Percentiles rank a stretch among this genome's conserved stretches.
Conservation (phyloP, 2,113 vertebrate genomes). For the Ancistrus triradiatus region DNA sequence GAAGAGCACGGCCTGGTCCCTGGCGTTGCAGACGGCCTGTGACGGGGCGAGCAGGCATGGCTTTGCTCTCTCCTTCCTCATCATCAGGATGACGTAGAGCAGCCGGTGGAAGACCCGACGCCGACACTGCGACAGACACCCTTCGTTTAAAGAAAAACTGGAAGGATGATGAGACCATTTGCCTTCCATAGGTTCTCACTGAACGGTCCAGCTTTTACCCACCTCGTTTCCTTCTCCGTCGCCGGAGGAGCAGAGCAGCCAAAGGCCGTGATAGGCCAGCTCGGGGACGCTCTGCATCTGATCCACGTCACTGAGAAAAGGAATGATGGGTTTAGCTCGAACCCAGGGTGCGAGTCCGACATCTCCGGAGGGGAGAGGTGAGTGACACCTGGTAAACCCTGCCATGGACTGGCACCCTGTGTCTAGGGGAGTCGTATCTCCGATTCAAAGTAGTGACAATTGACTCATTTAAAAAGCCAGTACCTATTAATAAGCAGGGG, state of each 20-base stretch:
- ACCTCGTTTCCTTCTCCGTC: constrained; percentile 80
- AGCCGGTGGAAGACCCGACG: constrained; percentile 71
- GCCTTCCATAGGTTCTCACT: no score
- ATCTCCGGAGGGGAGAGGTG: no score
- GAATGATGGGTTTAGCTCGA: no score
- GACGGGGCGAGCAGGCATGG: constrained; percentile 52
- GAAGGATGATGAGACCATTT: no score
- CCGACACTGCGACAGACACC: constrained; percentile 55
- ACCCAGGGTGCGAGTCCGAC: no score
- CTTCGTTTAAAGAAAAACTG: no score
- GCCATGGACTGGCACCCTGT: no score
- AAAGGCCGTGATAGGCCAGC: constrained; percentile 79
- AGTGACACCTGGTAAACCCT: no score
- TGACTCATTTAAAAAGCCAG: no score
- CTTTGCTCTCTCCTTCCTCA: constrained; percentile 59
- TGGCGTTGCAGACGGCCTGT: constrained; percentile 57
- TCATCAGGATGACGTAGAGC: constrained; percentile 82
- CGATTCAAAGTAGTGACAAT: no score
- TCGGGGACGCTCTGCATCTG: constrained; percentile 73
- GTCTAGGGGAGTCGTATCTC: no score
- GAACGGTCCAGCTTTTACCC: constrained; percentile 25
- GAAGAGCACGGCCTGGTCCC: constrained; percentile 78
- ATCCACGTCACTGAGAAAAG: constrained; percentile 64
- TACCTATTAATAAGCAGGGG: no score
- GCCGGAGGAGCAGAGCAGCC: constrained; percentile 73